Percentiles rank a stretch among this genome's conserved stretches.
These are phyloP conservation scores for Cyanoderma ruficeps DNA, from an alignment of 2,113 vertebrate species.

Conservation along the genomic window DNA sequence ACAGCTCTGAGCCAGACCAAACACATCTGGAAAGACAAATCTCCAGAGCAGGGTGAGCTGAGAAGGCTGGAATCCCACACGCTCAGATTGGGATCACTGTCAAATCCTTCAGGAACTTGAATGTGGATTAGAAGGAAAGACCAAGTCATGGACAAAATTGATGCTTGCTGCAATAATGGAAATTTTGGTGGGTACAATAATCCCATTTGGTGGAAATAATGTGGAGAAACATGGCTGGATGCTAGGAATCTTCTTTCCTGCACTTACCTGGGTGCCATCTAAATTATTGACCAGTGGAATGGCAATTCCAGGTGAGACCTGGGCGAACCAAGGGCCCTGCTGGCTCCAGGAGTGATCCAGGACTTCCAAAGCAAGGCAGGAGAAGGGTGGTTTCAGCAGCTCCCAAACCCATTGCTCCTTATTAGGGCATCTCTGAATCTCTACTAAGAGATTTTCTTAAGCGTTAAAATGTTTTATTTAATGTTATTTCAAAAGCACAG, in stretches of 20 bases:
- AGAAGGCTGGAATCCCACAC: not conserved
- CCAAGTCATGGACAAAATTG: not conserved
- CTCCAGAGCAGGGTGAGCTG: not conserved
- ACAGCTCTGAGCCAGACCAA: not conserved
- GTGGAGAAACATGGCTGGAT: not conserved
- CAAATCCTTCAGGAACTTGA: accelerated
- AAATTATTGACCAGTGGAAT: not conserved
- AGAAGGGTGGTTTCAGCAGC: not conserved
- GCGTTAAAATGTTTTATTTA: not conserved
- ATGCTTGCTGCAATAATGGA: not conserved
- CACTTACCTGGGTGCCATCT: not conserved
- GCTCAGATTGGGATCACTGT: not conserved
- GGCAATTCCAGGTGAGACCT: not conserved
- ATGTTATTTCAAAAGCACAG: not conserved
- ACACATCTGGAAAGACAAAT: not conserved
- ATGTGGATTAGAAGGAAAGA: not conserved
- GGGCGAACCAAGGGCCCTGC: not conserved
- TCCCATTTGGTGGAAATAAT: not conserved
- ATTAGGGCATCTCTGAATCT: not conserved
- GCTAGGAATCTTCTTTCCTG: not conserved
- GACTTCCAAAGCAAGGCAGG: not conserved
- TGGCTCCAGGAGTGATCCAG: not conserved
- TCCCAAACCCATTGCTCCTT: not conserved
- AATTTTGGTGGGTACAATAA: not conserved
- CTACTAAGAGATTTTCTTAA: not conserved